Base-by-base conservation (phyloP, 2,113 vertebrate species). In the Tachuris rubrigastra region DNA sequence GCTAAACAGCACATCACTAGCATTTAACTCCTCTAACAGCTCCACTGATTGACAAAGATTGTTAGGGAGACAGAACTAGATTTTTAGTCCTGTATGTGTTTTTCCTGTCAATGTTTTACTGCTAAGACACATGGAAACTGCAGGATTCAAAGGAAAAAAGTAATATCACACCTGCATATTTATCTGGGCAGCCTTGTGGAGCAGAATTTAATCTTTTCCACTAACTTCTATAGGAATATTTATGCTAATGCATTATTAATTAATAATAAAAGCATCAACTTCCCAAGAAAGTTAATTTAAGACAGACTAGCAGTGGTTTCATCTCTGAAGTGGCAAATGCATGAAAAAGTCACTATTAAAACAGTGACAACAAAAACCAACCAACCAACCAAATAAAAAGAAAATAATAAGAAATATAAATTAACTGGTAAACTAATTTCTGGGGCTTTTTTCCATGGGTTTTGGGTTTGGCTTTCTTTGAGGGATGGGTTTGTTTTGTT, bases 221-320 rank as follows among this genome's bases (percentile, higher is more conserved):
- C 33, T 42, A 49, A 44, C 49, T 55, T 82, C 60, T 25, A 72
- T 0, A 60, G 33, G 79, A 85, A 52, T 50, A 65, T 90, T 83
- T 67, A 72, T 67, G 35, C 4, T 23, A 25, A 75, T 46, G 4
- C 8, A 71, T 46, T 74, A 66, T 37, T 68, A 68, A 91, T 44
- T 21, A 81, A 58, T n/a, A 78, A 9, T n/a, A 53, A 68, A 8
- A 44, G 5, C 35, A 88, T 0, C 0, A 0, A 37, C 8, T 31
- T 80, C 41, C 83, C 17, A n/a, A 80, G 37, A 65, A 68, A 62
- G 31, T 46, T 55, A n/a, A 47, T 37, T 42, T 33, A 52, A 52
- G 39, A 65, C 12, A 71, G 85, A 87, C 31, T 41, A 91, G 42
- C 12, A 44, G n/a, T 42, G 13, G 4, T 66, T 81, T 63, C 6